Evolutionary conservation across 64 coral and sea anemone species (phyloP).

Genomic region (Anthopleura sola): DNA sequence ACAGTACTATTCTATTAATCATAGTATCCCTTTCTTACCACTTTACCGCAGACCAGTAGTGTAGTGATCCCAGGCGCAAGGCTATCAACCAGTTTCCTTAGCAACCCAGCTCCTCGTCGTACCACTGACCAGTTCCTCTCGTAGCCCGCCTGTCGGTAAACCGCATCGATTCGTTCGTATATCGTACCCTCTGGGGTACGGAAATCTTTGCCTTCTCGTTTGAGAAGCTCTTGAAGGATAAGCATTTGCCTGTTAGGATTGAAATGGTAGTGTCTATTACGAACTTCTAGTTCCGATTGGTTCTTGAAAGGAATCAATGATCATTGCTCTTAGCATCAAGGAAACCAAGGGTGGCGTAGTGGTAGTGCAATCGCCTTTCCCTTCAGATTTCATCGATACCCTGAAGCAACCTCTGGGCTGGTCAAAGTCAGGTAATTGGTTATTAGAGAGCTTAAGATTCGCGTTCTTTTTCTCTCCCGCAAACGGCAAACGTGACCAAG

Average conservation of each 20-base stretch:
- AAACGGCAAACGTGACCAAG: no score
- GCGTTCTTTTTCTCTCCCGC: no score
- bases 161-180: constrained; percentile 44
- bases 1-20: no score
- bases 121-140: constrained; percentile 94
- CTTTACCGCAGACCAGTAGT: constrained; percentile 93
- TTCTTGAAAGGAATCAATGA: neutral
- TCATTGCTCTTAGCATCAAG: neutral
- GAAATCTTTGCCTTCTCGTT: constrained; percentile 66
- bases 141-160: constrained; percentile 82
- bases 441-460: no score
- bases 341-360: no score
- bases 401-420: no score
- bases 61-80: constrained; percentile 90
- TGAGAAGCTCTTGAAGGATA: constrained; percentile 63
- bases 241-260: constrained; percentile 29
- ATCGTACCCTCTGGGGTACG: constrained; percentile 38
- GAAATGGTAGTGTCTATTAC: no score
- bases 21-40: constrained; percentile 49
- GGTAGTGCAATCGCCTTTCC: no score
- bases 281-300: no score
- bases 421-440: no score
- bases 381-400: no score
- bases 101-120: constrained; percentile 74
- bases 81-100: constrained; percentile 85